Evolutionary conservation across 2,797 vertebrate species (phyloP).

Genomic region (Mionectes olivaceus): DNA sequence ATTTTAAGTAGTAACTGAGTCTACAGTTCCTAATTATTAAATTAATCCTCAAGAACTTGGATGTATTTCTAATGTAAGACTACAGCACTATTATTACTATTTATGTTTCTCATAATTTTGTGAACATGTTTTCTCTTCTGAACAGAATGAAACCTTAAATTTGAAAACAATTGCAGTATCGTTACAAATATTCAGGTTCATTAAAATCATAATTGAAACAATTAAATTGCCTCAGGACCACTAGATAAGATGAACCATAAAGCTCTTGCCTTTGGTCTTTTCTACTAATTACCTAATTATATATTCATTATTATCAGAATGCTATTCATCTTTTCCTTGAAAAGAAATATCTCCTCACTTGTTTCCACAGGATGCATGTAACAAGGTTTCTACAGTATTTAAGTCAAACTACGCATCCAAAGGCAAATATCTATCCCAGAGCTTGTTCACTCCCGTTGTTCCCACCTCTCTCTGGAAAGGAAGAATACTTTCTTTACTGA

Average conservation of each 20-base stretch:
- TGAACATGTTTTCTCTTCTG: not conserved
- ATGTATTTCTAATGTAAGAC: not conserved
- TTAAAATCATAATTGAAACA: not conserved
- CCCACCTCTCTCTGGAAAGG: not conserved
- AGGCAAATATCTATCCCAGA: not conserved
- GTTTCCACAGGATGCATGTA: not conserved
- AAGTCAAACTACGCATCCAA: not conserved
- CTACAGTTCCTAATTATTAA: not conserved
- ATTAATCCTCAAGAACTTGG: not conserved
- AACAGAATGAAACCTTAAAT: not conserved
- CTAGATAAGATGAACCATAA: not conserved
- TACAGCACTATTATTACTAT: not conserved
- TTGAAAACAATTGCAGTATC: not conserved
- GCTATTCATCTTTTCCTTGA: not conserved
- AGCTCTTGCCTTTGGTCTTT: not conserved
- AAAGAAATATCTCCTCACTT: not conserved
- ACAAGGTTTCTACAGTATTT: not conserved
- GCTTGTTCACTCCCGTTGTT: not conserved
- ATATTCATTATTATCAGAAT: not conserved
- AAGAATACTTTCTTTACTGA: not conserved
- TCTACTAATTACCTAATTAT: not conserved
- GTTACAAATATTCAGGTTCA: not conserved
- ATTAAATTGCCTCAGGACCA: not conserved
- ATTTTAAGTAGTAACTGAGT: not conserved
- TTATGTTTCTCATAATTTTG: not conserved